Evolutionary conservation across 2,797 vertebrate genomes (phyloP).

Genomic region (Pseudochaenichthys georgianus): DNA sequence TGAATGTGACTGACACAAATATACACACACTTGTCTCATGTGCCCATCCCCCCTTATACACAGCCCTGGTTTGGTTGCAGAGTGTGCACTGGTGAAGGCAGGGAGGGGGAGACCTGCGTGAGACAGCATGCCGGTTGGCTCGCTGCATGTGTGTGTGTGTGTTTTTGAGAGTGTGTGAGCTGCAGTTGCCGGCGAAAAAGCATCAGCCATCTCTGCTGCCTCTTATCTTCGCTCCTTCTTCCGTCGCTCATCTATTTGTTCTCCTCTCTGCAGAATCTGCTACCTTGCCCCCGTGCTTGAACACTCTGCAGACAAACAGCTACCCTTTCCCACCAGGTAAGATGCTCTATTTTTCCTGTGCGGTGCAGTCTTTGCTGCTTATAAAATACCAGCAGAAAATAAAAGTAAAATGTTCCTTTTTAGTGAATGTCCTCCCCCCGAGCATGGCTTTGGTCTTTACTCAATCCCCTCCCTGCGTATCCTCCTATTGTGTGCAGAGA

Average conservation of each 20-base stretch:
- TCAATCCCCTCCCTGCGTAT: conserved; percentile 1
- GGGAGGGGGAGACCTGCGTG: conserved; percentile 17
- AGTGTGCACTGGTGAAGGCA: conserved; percentile 24
- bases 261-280: conserved; percentile 57
- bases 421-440: background rate
- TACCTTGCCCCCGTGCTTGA: conserved; percentile 28
- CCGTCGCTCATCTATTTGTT: conserved; percentile 28
- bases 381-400: background rate
- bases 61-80: conserved; percentile 39
- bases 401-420: background rate
- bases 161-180: conserved; percentile 22
- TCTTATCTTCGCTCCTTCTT: conserved; percentile 24
- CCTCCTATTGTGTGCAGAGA: conserved; percentile 28
- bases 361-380: background rate
- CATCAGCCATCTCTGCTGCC: conserved; percentile 43
- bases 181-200: conserved; percentile 29
- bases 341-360: conserved; percentile 12
- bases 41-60: conserved; percentile 33
- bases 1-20: conserved; percentile 49
- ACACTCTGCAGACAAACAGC: conserved; percentile 52
- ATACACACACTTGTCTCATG: conserved; percentile 20
- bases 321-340: conserved; percentile 60
- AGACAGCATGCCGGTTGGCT: conserved; percentile 50
- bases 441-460: background rate
- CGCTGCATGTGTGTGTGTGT: conserved; percentile 18